These are phyloP conservation scores for Carabus problematicus DNA, from an alignment of 2,888 invertebrate species.

Conservation along the genomic window DNA sequence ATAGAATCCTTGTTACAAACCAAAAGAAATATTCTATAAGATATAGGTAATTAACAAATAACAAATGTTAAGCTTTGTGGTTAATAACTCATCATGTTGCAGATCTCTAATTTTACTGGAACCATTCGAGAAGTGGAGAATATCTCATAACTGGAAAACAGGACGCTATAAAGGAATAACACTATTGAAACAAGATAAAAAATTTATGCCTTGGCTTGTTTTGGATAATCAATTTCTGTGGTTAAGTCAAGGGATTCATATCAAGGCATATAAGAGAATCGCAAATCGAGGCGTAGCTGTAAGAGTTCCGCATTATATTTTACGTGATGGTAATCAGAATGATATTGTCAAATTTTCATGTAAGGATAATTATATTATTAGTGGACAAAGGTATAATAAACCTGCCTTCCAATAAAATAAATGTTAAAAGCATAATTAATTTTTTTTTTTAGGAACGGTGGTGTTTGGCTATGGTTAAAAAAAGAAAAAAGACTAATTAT, in stretches of 20 bases:
- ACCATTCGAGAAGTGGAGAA: slow-evolving; percentile 56
- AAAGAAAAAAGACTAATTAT: slow-evolving; percentile 49
- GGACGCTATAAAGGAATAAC: slow-evolving; percentile 62
- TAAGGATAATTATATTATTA: slow-evolving; percentile 55
- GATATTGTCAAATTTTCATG: slow-evolving; percentile 62
- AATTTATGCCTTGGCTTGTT: slow-evolving; percentile 64
- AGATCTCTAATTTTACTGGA: slow-evolving; percentile 55
- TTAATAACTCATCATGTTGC: slow-evolving; percentile 24
- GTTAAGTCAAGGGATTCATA: slow-evolving; percentile 61
- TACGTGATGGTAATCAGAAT: slow-evolving; percentile 49
- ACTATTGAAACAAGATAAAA: slow-evolving; percentile 58
- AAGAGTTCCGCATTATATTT: slow-evolving; percentile 44
- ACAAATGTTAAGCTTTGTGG: slow-evolving; percentile 28
- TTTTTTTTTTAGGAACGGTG: slow-evolving; percentile 55
- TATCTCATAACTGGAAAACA: slow-evolving; percentile 65
- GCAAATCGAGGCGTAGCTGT: slow-evolving; percentile 50
- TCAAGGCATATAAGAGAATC: slow-evolving; percentile 54
- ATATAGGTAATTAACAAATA: slow-evolving; percentile 44
- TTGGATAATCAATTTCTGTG: slow-evolving; percentile 62
- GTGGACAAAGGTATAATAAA: slow-evolving; percentile 58
- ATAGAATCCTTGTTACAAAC: slow-evolving; percentile 45
- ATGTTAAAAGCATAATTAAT: slow-evolving; percentile 20
- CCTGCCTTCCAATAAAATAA: slow-evolving; percentile 3
- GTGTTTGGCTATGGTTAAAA: slow-evolving; percentile 56
- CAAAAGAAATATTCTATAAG: slow-evolving; percentile 44